These are phyloP conservation scores for Anthopleura xanthogrammica DNA, from an alignment of 92 coral and sea anemone species.

Conservation along the genomic window DNA sequence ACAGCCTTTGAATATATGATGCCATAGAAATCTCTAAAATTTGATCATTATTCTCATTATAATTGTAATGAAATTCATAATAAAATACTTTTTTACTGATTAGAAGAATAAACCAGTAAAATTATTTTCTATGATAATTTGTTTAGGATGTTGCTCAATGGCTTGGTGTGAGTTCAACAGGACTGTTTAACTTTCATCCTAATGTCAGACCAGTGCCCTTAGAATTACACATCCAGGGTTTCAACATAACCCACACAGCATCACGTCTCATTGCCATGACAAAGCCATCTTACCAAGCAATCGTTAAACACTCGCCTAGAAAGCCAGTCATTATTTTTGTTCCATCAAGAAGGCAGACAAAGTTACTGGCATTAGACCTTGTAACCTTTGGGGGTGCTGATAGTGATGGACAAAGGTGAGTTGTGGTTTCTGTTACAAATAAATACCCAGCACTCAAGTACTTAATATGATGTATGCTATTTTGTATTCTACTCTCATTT, in stretches of 20 bases:
- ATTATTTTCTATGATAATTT: background rate
- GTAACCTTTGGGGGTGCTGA: conserved; percentile 95
- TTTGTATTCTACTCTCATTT: too few relatives aligned
- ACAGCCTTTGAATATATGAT: too few relatives aligned
- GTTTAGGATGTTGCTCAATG: conserved; percentile 95
- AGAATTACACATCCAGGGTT: conserved; percentile 98
- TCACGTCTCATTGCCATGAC: conserved; percentile 99
- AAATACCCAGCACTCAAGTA: too few relatives aligned
- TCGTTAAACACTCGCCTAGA: conserved; percentile 91
- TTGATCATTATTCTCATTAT: too few relatives aligned
- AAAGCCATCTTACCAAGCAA: conserved; percentile 91
- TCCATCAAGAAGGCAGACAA: conserved; percentile 95
- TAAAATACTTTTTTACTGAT: too few relatives aligned
- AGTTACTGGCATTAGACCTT: conserved; percentile 87
- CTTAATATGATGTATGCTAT: too few relatives aligned
- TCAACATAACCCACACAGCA: conserved; percentile 96
- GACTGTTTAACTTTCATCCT: conserved; percentile 95
- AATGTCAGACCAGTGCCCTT: conserved; percentile 98
- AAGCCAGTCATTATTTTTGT: conserved; percentile 95
- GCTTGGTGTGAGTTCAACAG: conserved; percentile 95
- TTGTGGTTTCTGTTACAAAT: too few relatives aligned
- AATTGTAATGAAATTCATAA: background rate
- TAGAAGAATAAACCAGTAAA: background rate
- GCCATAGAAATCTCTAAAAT: too few relatives aligned
- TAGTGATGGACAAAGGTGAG: conserved; percentile 91